A percentile compares a stretch with the other conserved stretches of the same genome.
These are phyloP conservation scores for Thalassarche chlororhynchos DNA, from an alignment of 2,113 vertebrate genomes.

Conservation along the genomic window DNA sequence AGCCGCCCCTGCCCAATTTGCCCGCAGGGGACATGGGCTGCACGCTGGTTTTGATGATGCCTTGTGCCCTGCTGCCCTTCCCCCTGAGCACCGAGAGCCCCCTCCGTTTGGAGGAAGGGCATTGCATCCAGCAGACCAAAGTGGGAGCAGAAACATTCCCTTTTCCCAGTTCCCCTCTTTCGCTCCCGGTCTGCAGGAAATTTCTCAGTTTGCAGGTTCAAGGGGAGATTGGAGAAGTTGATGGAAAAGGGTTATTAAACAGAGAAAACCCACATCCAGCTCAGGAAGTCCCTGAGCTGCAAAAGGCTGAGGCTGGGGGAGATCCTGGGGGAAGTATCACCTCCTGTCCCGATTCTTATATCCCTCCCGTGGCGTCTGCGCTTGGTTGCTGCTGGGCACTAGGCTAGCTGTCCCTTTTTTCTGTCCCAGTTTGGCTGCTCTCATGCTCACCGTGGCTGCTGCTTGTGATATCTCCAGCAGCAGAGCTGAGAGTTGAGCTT, in stretches of 20 bases:
- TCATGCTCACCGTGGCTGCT: neutral
- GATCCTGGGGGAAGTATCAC: neutral
- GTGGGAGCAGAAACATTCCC: neutral
- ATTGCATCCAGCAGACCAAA: neutral
- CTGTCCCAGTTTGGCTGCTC: neutral
- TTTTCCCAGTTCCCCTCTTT: neutral
- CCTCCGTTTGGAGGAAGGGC: neutral
- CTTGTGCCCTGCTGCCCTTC: neutral
- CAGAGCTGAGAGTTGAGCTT: neutral
- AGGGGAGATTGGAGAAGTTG: neutral
- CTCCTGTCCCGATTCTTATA: neutral
- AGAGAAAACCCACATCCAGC: neutral
- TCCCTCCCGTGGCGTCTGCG: rapidly evolving
- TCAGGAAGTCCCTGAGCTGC: neutral
- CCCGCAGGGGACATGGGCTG: rapidly evolving
- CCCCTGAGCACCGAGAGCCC: neutral
- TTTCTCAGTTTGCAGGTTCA: neutral
- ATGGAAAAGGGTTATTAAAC: neutral
- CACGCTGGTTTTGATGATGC: neutral
- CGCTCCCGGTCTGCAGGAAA: neutral
- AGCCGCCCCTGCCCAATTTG: rapidly evolving
- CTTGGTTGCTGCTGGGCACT: neutral
- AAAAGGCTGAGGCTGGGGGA: neutral
- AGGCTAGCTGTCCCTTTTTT: neutral
- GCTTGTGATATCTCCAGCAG: neutral